Base-by-base conservation (phyloP, 2,113 vertebrate species). In the Notothenia rossii region DNA sequence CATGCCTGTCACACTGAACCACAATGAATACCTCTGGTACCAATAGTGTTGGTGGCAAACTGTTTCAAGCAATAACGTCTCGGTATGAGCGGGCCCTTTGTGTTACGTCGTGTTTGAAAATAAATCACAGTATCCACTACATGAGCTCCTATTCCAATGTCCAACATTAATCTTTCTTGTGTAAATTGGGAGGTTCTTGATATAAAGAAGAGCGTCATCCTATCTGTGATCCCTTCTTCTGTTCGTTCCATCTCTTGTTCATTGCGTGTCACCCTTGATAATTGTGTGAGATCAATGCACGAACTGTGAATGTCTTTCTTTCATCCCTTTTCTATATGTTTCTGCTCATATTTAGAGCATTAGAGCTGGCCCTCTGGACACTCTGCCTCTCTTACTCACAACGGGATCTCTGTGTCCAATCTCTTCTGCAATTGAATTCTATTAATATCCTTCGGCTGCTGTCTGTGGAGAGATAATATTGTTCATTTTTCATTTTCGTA, bases 391-490 rank as follows among this genome's bases (percentile, higher is more conserved):
- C 77, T 87, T 75, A 84, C 73, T 18, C 81, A 77, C 81, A 83
- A 59, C 75, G 59, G 40, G 77, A 81, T 81, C 62, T 67, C 63
- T 77, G 53, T 78, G 58, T 72, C 59, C 78, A 68, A 59, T 75
- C 71, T 86, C 33, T 18, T 72, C 63, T 58, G 59, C 72, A 71
- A 69, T 56, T 86, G 71, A 86, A 75, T 87, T 87, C 53, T 81
- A 77, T 87, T 83, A 84, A 86, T 89, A 87, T 84, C 60, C 61
- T 69, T 83, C 77, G 72, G 64, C 83, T 86, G 82, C 81, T 81
- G 80, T 72, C 75, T 80, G 79, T 58, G 71, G 77, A 33, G 50
- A 58, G 54, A 72, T 83, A 53, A 46, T 83, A 68, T 66, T 66
- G 60, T 75, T 65, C 45, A 20, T 83, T 76, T 69, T 75, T 72